A percentile compares a stretch with the other conserved stretches of the same genome.
Evolutionary conservation across 2,888 invertebrate genomes (phyloP).

Genomic region (Phaonia tiefii): DNA sequence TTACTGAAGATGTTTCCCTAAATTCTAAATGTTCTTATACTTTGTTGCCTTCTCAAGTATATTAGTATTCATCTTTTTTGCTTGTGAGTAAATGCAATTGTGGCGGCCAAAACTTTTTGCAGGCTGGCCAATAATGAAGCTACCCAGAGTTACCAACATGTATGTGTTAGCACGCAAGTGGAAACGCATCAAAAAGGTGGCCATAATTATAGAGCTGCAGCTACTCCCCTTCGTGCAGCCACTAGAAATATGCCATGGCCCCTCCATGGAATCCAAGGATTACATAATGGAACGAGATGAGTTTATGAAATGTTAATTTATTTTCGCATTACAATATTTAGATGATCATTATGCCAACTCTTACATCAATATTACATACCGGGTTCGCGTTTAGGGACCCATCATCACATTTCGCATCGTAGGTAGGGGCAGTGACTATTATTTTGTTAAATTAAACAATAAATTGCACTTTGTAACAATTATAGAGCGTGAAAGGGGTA

Average conservation of each 20-base stretch:
- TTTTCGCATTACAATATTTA: conserved; percentile 29
- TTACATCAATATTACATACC: background rate
- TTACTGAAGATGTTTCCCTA: background rate
- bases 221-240: background rate
- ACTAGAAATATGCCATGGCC: background rate
- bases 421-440: conserved; percentile 50
- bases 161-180: background rate
- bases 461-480: conserved; percentile 51
- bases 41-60: conserved; percentile 32
- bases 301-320: conserved; percentile 33
- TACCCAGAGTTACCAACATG: conserved; percentile 8
- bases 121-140: conserved; percentile 58
- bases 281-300: conserved; percentile 5
- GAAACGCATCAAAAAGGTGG: conserved; percentile 32
- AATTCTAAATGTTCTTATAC: conserved; percentile 38
- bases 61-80: conserved; percentile 47
- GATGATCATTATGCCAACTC: conserved; percentile 7
- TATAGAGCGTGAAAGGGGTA: conserved; percentile 27
- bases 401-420: background rate
- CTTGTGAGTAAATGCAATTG: background rate
- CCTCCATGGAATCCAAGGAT: conserved; percentile 3
- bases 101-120: conserved; percentile 21
- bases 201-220: conserved; percentile 17
- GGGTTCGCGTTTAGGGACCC: background rate
- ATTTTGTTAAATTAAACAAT: conserved; percentile 60